Evolutionary conservation across 2,797 vertebrate genomes (phyloP).

Genomic region (Emys orbicularis): DNA sequence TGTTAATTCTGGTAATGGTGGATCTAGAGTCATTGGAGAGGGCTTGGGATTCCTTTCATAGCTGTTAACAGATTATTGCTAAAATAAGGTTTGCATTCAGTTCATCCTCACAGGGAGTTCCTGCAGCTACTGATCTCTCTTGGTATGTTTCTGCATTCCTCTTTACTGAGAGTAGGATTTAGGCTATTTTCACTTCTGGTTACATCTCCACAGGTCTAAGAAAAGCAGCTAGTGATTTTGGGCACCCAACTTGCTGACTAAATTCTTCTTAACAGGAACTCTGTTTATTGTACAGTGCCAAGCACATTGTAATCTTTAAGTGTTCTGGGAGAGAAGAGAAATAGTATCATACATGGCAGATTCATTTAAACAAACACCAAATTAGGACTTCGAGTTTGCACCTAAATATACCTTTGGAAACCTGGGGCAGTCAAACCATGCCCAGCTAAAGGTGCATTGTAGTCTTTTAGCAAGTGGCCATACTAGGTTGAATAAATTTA

Average conservation of each 20-base stretch:
- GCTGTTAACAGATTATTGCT: slow-evolving; percentile 32
- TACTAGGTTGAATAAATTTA: not conserved
- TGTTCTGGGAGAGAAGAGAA: slow-evolving; percentile 50
- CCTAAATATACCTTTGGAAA: not conserved
- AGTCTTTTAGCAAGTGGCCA: not conserved
- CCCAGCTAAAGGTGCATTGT: not conserved
- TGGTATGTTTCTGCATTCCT: slow-evolving; percentile 2
- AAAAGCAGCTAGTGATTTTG: slow-evolving; percentile 32
- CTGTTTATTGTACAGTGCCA: not conserved
- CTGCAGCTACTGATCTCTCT: not conserved
- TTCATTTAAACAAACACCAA: slow-evolving; percentile 43
- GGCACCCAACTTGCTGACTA: slow-evolving; percentile 24
- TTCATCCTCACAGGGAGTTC: slow-evolving; percentile 10
- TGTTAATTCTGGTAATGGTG: slow-evolving; percentile 50
- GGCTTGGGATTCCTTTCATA: not conserved
- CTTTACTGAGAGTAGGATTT: slow-evolving; percentile 25
- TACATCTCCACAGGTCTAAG: slow-evolving; percentile 45
- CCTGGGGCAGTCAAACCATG: not conserved
- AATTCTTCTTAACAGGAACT: slow-evolving; percentile 46
- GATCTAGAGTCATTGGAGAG: slow-evolving; percentile 42
- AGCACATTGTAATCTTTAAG: not conserved
- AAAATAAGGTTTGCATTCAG: slow-evolving; percentile 32
- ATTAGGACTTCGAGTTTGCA: not conserved
- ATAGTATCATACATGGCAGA: slow-evolving; percentile 18
- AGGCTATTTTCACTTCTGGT: slow-evolving; percentile 35